These are phyloP conservation scores for Trichechus manatus DNA, from an alignment of 2,113 vertebrate genomes.

Conservation along the genomic window DNA sequence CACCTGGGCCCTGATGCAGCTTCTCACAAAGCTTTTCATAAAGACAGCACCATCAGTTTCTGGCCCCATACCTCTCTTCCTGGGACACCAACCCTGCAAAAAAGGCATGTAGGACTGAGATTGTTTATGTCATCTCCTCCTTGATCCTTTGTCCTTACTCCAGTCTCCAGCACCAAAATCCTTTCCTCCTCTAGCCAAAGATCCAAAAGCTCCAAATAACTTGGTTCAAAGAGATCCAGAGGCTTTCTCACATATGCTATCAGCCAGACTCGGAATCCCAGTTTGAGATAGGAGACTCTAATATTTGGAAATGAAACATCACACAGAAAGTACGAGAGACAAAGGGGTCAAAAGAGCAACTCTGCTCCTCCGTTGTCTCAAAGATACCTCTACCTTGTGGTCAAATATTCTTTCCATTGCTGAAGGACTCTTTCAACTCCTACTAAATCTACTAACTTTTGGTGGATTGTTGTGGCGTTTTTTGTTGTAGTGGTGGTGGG, in stretches of 20 bases:
- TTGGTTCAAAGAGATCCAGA: not conserved
- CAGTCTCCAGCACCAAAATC: not conserved
- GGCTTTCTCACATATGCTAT: not conserved
- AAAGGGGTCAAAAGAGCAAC: not conserved
- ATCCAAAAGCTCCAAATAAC: not conserved
- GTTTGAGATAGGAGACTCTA: not conserved
- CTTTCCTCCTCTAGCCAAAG: not conserved
- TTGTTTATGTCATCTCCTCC: no score
- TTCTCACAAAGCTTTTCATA: not conserved
- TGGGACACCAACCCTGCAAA: not conserved
- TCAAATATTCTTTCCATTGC: not conserved
- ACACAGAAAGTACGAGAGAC: not conserved
- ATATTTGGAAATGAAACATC: not conserved
- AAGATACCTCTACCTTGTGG: not conserved
- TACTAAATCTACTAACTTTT: not conserved
- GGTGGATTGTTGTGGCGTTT: not conserved
- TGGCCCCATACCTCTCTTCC: not conserved
- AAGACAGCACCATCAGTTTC: not conserved
- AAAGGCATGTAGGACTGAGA: not conserved
- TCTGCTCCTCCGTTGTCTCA: not conserved
- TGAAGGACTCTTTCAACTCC: not conserved
- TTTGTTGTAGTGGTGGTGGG: no score
- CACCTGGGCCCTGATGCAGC: not conserved
- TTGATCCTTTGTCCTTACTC: not conserved
- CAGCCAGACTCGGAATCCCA: not conserved